Evolutionary conservation across 2,888 invertebrate genomes (phyloP).

Genomic region (Charanyca ferruginea): DNA sequence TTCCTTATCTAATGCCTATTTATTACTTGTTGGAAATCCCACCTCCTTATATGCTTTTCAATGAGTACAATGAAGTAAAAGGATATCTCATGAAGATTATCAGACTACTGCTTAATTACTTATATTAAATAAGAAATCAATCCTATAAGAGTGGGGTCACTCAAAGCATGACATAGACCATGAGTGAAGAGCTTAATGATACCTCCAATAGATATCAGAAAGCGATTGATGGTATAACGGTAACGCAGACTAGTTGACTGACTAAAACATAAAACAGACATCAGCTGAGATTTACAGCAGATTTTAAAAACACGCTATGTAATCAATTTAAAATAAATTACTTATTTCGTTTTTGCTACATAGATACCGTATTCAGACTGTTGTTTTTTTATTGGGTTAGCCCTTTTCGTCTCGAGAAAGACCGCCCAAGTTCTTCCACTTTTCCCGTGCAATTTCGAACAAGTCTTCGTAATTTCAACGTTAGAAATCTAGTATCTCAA

Average conservation of each 20-base stretch:
- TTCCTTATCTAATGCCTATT: neutral
- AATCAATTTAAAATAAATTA: neutral
- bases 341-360: neutral
- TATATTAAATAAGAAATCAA: slow-evolving; percentile 1
- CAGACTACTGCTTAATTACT: too few species aligned
- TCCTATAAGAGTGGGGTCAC: neutral
- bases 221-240: slow-evolving; percentile 67
- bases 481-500: too few species aligned
- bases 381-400: too few species aligned
- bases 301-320: slow-evolving; percentile 4
- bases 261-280: slow-evolving; percentile 65
- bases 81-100: too few species aligned
- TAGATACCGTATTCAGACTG: too few species aligned
- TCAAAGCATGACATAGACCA: slow-evolving; percentile 6
- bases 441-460: too few species aligned
- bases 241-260: slow-evolving; percentile 55
- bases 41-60: too few species aligned
- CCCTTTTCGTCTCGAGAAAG: too few species aligned
- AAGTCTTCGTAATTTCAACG: too few species aligned
- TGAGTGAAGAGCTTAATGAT: slow-evolving; percentile 47
- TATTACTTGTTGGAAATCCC: too few species aligned
- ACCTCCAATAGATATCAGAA: slow-evolving; percentile 61
- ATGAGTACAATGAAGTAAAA: too few species aligned
- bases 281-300: slow-evolving; percentile 21
- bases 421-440: too few species aligned